Conservation (phyloP, 2,888 invertebrate species). For the Hydriomena furcata region DNA sequence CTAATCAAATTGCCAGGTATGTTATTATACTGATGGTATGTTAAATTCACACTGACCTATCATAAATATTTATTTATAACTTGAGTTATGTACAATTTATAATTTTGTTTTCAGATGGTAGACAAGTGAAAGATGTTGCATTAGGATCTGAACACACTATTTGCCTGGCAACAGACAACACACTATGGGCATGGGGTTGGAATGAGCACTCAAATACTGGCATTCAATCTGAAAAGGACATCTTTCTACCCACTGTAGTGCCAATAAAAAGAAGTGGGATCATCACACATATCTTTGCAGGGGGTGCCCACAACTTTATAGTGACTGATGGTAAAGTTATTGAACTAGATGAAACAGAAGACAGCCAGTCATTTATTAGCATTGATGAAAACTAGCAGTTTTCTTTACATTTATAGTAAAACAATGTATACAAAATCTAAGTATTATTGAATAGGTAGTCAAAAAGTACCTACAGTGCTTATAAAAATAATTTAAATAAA, state of each 20-base stretch:
- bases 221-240: slow-evolving; percentile 59
- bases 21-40: too few relatives aligned
- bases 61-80: too few relatives aligned
- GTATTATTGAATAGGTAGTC: too few relatives aligned
- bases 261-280: slow-evolving; percentile 44
- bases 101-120: slow-evolving; percentile 67
- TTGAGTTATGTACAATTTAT: too few relatives aligned
- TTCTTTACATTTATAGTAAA: neutral
- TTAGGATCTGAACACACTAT: slow-evolving; percentile 92
- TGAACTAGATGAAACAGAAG: slow-evolving; percentile 9
- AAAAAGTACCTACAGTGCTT: too few relatives aligned
- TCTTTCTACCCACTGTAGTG: slow-evolving; percentile 60
- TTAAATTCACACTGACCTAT: too few relatives aligned
- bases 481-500: too few relatives aligned
- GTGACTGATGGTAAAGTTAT: slow-evolving; percentile 43
- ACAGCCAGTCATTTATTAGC: slow-evolving; percentile 20
- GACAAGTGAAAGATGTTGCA: slow-evolving; percentile 82
- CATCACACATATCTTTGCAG: slow-evolving; percentile 65
- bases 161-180: slow-evolving; percentile 85
- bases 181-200: slow-evolving; percentile 93
- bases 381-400: slow-evolving; percentile 22
- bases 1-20: slow-evolving; percentile 66
- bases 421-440: neutral
- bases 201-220: slow-evolving; percentile 96
- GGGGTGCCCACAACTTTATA: slow-evolving; percentile 75